These are phyloP conservation scores for Synergus laeviventris DNA, from an alignment of 2,888 invertebrate genomes.

Conservation along the genomic window DNA sequence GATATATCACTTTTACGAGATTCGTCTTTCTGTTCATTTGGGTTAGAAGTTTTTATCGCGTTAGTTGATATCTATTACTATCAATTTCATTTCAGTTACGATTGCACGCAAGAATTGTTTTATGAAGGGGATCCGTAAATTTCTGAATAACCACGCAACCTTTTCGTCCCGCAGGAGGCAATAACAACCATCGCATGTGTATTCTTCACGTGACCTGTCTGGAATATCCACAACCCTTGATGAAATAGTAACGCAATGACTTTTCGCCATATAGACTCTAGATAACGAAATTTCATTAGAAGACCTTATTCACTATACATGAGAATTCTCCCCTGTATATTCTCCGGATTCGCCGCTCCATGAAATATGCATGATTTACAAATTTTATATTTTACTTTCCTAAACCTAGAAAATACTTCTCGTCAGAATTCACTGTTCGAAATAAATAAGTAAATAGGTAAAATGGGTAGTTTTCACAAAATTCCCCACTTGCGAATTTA, in stretches of 20 bases:
- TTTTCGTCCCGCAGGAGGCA: slow-evolving; percentile 30
- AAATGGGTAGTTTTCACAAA: too few species aligned
- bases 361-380: slow-evolving; percentile 23
- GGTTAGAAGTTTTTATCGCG: neutral
- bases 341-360: neutral
- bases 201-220: slow-evolving; percentile 37
- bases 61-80: slow-evolving; percentile 8
- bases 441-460: neutral
- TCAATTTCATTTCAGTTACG: slow-evolving; percentile 16
- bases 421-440: neutral
- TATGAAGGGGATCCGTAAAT: slow-evolving; percentile 24
- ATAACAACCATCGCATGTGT: slow-evolving; percentile 33
- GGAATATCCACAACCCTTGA: slow-evolving; percentile 23
- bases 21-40: neutral
- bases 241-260: slow-evolving; percentile 38
- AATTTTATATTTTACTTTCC: slow-evolving; percentile 28
- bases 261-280: slow-evolving; percentile 30
- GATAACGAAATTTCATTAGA: slow-evolving; percentile 38
- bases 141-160: slow-evolving; percentile 26
- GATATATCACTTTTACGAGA: neutral
- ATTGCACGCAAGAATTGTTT: slow-evolving; percentile 38
- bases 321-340: slow-evolving; percentile 12
- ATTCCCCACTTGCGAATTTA: too few species aligned
- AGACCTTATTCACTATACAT: slow-evolving; percentile 32
- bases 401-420: neutral